phyloP scores from a whole-genome alignment of 1,140 invertebrate species.

The Adoxophyes honmai region DNA sequence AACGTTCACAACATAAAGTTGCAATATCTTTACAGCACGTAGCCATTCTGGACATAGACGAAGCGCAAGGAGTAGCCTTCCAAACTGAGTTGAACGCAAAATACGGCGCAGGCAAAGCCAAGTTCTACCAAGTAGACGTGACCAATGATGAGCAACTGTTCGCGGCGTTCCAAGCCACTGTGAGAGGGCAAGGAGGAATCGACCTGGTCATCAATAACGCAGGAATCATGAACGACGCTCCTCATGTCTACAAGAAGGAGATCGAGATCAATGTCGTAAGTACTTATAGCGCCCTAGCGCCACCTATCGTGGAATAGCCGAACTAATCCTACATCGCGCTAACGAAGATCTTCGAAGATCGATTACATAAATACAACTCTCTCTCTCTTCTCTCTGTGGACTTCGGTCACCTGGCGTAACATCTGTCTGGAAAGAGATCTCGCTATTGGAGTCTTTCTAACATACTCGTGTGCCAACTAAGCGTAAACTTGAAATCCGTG shows the following conservation, averaged over 20 bases:
- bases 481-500: too few species aligned
- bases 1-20: too few species aligned
- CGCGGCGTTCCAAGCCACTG: slow-evolving; percentile 22
- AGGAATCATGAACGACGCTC: slow-evolving; percentile 56
- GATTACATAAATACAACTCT: too few species aligned
- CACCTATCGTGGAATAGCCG: too few species aligned
- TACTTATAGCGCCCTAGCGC: too few species aligned
- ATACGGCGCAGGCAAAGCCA: slow-evolving; percentile 25
- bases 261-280: slow-evolving; percentile 27
- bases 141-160: slow-evolving; percentile 26
- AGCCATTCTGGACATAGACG: slow-evolving; percentile 32
- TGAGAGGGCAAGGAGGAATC: slow-evolving; percentile 73
- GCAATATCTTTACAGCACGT: slow-evolving; percentile 27
- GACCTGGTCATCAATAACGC: slow-evolving; percentile 83
- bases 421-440: too few species aligned
- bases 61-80: slow-evolving; percentile 19
- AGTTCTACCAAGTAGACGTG: slow-evolving; percentile 37
- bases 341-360: too few species aligned
- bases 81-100: slow-evolving; percentile 26
- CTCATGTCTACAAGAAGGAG: slow-evolving; percentile 34
- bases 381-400: too few species aligned
- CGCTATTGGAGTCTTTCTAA: too few species aligned
- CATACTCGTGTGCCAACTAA: too few species aligned
- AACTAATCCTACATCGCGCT: too few species aligned
- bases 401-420: too few species aligned